Conservation (phyloP, 2,888 invertebrate species). For the Suillia variegata region DNA sequence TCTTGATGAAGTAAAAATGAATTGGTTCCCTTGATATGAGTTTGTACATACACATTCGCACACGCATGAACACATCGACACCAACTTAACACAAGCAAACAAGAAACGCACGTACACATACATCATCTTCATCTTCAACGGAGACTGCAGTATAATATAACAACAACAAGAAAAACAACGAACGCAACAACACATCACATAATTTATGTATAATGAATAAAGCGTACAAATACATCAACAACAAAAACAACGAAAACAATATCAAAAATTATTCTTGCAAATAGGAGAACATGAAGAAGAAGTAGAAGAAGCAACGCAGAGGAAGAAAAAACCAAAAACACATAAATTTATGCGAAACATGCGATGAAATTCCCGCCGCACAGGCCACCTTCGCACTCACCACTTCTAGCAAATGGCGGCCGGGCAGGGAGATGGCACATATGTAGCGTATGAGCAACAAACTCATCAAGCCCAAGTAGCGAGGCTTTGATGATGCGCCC, state of each 20-base stretch:
- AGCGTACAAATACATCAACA: constrained; percentile 23
- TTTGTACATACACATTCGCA: constrained; percentile 2
- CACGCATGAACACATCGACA: not conserved
- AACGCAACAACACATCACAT: constrained; percentile 28
- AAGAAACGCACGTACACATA: constrained; percentile 6
- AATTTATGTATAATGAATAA: constrained; percentile 51
- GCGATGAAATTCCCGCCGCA: not conserved
- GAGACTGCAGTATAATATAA: too few relatives aligned
- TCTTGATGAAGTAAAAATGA: constrained; percentile 35
- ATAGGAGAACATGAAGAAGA: constrained; percentile 5
- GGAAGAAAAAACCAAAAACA: constrained; percentile 10
- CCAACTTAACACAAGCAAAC: too few relatives aligned
- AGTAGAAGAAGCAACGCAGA: constrained; percentile 29
- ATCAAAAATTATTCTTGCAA: not conserved
- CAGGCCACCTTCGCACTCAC: not conserved
- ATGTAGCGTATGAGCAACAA: too few relatives aligned
- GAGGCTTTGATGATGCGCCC: too few relatives aligned
- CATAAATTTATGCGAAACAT: not conserved
- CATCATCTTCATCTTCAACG: constrained; percentile 10
- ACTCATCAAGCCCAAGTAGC: too few relatives aligned
- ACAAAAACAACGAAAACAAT: constrained; percentile 30
- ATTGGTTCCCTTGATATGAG: constrained; percentile 21
- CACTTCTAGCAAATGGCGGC: too few relatives aligned
- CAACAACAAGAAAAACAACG: constrained; percentile 25
- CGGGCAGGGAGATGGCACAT: too few relatives aligned